These are phyloP conservation scores for Paedocypris sp. DNA, from an alignment of 2,113 vertebrate genomes.

Conservation along the genomic window DNA sequence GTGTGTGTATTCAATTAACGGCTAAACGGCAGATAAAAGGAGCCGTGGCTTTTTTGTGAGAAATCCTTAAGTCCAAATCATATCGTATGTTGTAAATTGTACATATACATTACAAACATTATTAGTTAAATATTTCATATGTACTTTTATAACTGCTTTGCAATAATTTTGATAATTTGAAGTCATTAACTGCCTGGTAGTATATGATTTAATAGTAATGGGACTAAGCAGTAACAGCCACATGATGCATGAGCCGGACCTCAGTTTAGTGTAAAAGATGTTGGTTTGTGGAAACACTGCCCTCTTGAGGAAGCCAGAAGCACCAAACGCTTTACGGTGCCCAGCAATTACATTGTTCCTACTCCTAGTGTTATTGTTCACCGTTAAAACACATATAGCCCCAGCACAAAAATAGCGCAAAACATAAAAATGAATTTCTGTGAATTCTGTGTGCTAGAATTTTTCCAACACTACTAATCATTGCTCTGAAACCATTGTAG, in stretches of 20 bases:
- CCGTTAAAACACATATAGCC: too few species aligned
- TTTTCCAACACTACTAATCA: background rate
- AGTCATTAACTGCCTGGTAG: background rate
- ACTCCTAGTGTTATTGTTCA: too few species aligned
- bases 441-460: too few species aligned
- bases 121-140: background rate
- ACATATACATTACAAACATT: too few species aligned
- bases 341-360: background rate
- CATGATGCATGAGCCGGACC: background rate
- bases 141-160: background rate
- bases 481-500: background rate
- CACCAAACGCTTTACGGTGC: background rate
- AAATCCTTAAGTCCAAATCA: too few species aligned
- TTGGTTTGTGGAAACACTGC: constrained; percentile 59
- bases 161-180: too few species aligned
- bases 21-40: too few species aligned
- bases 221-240: background rate
- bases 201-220: background rate
- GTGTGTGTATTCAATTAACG: too few species aligned
- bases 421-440: too few species aligned
- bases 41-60: too few species aligned
- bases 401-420: too few species aligned
- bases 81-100: too few species aligned
- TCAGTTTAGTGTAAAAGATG: background rate
- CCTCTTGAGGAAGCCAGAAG: constrained; percentile 54